These are phyloP conservation scores for Eurypyga helias DNA, from an alignment of 2,113 vertebrate genomes.

Conservation along the genomic window DNA sequence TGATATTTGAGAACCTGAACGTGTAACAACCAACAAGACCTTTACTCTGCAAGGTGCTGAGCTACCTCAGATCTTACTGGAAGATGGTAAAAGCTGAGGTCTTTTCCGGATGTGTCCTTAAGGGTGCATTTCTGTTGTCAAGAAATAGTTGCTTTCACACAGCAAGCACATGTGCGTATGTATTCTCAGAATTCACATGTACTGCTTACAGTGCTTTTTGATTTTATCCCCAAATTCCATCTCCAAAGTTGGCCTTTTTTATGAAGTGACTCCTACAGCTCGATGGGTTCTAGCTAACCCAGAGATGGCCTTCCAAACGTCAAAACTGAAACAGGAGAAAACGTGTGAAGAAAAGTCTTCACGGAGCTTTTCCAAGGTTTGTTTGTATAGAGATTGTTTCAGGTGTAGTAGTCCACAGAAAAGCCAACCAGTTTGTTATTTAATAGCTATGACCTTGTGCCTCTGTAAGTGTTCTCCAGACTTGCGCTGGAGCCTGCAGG, in stretches of 20 bases:
- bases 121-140: background rate
- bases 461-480: background rate
- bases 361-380: background rate
- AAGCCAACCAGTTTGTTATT: background rate
- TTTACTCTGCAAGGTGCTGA: background rate
- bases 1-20: background rate
- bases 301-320: background rate
- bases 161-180: rapidly evolving
- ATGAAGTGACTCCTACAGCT: background rate
- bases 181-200: background rate
- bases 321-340: background rate
- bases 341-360: background rate
- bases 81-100: background rate
- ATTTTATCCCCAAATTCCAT: background rate
- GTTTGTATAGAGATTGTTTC: background rate
- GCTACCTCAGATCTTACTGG: background rate
- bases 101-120: background rate
- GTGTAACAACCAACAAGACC: background rate
- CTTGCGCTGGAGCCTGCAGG: background rate
- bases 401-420: background rate
- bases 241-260: background rate
- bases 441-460: background rate
- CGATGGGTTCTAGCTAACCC: background rate
- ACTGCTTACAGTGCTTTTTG: background rate
- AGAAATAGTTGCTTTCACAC: background rate